Percentiles rank a stretch among this genome's conserved stretches.
Evolutionary conservation across 2,888 invertebrate genomes (phyloP).

Genomic region (Heteromurus nitidus): DNA sequence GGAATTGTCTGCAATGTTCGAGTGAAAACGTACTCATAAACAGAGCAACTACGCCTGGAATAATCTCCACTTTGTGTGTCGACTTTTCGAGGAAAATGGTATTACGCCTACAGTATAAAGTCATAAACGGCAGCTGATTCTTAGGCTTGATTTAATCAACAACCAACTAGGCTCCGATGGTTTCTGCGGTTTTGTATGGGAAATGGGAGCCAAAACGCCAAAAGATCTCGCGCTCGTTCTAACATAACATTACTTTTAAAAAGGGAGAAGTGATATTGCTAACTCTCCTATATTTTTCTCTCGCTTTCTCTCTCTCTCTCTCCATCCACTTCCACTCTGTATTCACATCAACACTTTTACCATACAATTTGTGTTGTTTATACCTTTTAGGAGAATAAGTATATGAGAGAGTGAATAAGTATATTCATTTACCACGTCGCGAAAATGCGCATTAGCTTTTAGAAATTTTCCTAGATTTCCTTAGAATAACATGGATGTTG

Average conservation of each 20-base stretch:
- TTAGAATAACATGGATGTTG: too few relatives aligned
- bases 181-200: slow-evolving; percentile 36
- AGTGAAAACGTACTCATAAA: background rate
- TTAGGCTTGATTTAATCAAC: slow-evolving; percentile 35
- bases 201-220: background rate
- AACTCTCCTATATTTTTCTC: too few relatives aligned
- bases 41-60: background rate
- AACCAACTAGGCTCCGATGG: slow-evolving; percentile 36
- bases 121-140: slow-evolving; percentile 21
- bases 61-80: background rate
- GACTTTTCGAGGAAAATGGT: background rate
- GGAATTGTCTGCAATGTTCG: slow-evolving; percentile 10
- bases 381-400: background rate
- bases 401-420: too few relatives aligned
- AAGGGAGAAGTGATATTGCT: too few relatives aligned
- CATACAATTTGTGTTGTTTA: background rate
- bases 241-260: too few relatives aligned
- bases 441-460: too few relatives aligned
- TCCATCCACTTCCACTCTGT: background rate
- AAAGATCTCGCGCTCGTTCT: too few relatives aligned
- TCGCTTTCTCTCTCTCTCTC: background rate
- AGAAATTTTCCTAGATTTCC: too few relatives aligned
- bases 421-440: too few relatives aligned
- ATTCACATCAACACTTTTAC: background rate
- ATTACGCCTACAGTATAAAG: background rate